Evolutionary conservation across 2,888 invertebrate species (phyloP), one percentile per base, ranked within the genome.

Genomic region (Theodoxus fluviatilis): DNA sequence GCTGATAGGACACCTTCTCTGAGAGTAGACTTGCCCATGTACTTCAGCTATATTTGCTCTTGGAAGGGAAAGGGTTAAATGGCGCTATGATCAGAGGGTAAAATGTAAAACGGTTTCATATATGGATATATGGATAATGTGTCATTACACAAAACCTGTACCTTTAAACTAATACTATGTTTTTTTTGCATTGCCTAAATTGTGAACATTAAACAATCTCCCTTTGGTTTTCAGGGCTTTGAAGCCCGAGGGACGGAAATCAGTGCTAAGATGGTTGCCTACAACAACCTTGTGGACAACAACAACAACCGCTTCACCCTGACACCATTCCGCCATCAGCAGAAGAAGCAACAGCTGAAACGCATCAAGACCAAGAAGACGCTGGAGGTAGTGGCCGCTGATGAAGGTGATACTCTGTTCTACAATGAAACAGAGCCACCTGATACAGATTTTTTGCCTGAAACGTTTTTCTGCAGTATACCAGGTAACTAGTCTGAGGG

Each of bases 211-310:
- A n/a, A 15, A 31, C n/a, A 47, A 15, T 61, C 9, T 12, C 31
- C 31, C 28, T 33, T 12, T 47, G 25, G 18, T 68, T 2, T 86
- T 15, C 80, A 95, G 91, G 96, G 96, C 3, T 97, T 96, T 88
- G 95, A 95, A 86, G 93, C 96, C 18, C 90, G 96, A 74, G 95
- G 95, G n/a, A 96, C 96, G 1, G 89, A 90, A 59, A 90, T 96
- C 80, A 92, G 94, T 2, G 91, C 93, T 83, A 91, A 94, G 68
- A 89, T 94, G 76, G 92, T 92, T 59, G 92, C 95, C 37, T 96
- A 94, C 94, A 90, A 92, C 80, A 95, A 95, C 88, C 90, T 96
- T 67, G 88, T 93, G 91, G 69, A 92, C 91, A 67, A 81, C 70
- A 71, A 75, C 4, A 75, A 75, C 43, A 73, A 70, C 35, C 67